Percentiles rank a stretch among this genome's conserved stretches.
phyloP scores from a whole-genome alignment of 2,888 invertebrate genomes.

The Patella depressa region DNA sequence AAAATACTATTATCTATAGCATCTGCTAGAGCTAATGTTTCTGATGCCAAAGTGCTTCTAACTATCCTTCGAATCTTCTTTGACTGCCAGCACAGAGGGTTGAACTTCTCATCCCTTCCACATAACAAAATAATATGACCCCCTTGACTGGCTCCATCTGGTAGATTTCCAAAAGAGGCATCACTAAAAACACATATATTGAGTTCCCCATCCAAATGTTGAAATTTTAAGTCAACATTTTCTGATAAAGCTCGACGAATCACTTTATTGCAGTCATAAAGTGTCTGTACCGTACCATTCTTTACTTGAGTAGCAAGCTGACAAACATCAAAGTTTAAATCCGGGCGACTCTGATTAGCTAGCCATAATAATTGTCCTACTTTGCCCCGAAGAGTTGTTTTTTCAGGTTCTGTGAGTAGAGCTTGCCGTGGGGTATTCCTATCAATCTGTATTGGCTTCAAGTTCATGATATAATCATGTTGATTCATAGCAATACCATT shows the following conservation, averaged over 20 bases:
- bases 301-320: neutral
- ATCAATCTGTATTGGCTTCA: neutral
- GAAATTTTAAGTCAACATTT: neutral
- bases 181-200: neutral
- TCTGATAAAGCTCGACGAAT: neutral
- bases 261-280: neutral
- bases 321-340: conserved; percentile 1
- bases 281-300: conserved; percentile 6
- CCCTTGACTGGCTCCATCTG: neutral
- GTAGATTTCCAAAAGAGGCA: neutral
- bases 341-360: neutral
- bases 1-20: neutral
- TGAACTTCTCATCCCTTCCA: neutral
- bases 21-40: neutral
- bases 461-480: neutral
- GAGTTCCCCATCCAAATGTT: neutral
- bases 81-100: neutral
- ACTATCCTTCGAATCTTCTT: conserved; percentile 3
- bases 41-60: neutral
- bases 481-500: neutral
- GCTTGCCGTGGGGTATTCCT: neutral
- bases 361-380: conserved; percentile 14
- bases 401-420: conserved; percentile 3
- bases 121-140: neutral
- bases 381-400: neutral